phyloP scores from a whole-genome alignment of 2,113 vertebrate genomes.

The Psittacus erithacus region DNA sequence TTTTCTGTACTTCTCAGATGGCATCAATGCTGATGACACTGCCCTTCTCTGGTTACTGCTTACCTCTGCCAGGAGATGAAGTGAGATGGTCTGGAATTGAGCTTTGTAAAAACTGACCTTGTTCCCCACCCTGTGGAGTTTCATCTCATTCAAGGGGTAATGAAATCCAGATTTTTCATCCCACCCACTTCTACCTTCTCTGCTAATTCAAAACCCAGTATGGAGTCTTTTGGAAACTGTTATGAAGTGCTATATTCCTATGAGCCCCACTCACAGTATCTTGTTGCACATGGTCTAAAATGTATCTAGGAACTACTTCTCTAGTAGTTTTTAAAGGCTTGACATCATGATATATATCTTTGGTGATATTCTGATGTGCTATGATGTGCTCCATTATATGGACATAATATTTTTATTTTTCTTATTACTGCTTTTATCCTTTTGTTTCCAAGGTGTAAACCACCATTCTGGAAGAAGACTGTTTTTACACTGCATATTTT shows the following conservation, averaged over 20 bases:
- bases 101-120: background rate
- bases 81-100: background rate
- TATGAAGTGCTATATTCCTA: background rate
- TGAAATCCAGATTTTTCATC: background rate
- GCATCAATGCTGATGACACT: background rate
- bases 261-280: accelerated
- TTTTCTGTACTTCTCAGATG: background rate
- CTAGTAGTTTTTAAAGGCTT: background rate
- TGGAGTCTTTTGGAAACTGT: background rate
- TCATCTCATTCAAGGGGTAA: background rate
- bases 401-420: background rate
- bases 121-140: background rate
- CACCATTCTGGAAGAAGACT: background rate
- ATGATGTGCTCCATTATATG: background rate
- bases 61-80: background rate
- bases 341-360: background rate
- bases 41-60: background rate
- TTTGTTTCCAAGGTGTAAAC: background rate
- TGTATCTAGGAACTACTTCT: background rate
- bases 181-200: background rate
- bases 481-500: background rate
- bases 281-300: background rate
- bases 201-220: background rate
- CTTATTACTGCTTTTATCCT: background rate
- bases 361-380: background rate